Evolutionary conservation across 2,797 vertebrate genomes (phyloP), one percentile per base, ranked within the genome.

Genomic region (Hemibagrus guttatus): DNA sequence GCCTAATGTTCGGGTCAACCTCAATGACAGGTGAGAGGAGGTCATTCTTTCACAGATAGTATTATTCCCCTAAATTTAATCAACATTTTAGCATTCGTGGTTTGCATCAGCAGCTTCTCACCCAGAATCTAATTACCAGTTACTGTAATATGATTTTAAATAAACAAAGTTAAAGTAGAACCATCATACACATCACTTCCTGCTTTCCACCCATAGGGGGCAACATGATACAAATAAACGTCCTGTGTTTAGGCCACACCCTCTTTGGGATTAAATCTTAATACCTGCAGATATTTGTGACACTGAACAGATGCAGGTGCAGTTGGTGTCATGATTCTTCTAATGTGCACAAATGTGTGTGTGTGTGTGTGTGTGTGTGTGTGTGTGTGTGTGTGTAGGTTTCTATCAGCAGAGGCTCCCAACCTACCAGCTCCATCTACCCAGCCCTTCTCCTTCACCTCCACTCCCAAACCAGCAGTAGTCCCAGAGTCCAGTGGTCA

Each of bases 21-120:
- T 98, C 26, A 96, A 80, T 64, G 97, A 98, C 79, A 97, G 97
- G 98, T 99, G 94, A 93, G 90, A 16, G 2, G n/a, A 81, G 16
- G 35, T 17, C 35, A 1, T 1, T 4, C 11, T 42, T 26, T 35
- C 9, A 0, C 19, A 17, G 2, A 35, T 16, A 12, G 23, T 26
- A 5, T 54, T 28, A 5, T 80, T 42, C 0, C 14, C 6, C 16
- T 31, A 17, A 66, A 23, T 23, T 23, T 46, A 42, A 23, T 42
- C 35, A 69, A 28, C 63, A 64, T 8, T 39, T 69, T 69, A 39
- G 31, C 8, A 4, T 71, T 21, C 6, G 6, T 19, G 1, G 66
- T 35, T 61, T 61, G 9, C n/a, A 14, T 66, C 0, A 9, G 16
- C 4, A 31, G n/a, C 17, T 78, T 31, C 39, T 42, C 2, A 23